Evolutionary conservation across 2,113 vertebrate species (phyloP), one percentile per base, ranked within the genome.

Genomic region (Okapia johnstoni): DNA sequence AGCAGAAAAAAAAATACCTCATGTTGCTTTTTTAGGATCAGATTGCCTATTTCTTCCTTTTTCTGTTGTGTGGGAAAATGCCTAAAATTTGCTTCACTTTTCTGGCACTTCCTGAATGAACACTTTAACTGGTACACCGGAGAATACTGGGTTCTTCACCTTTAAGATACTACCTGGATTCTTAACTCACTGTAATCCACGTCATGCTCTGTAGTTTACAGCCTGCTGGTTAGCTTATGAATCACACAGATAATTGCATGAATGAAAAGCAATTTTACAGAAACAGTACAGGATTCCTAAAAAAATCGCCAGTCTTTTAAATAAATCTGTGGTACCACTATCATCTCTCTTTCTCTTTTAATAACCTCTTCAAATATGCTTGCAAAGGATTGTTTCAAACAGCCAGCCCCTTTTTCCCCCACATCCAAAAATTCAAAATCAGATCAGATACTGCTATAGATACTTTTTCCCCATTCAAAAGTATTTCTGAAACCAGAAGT

Each of bases 261-360:
- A 95, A 28, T 60, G 10, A 97, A 96, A 93, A 80, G 23, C 23
- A 85, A 55, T 91, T 97, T 96, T 98, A 96, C 60, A 6, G 48
- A 88, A 89, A 90, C 55, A 94, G 13, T 21, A 85, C 4, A 85
- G 48, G 30, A 63, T 88, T 46, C n/a, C 61, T 84, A 14, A 80
- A 30, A 83, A 25, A 79, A 57, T 0, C 48, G 2, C 3, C 28
- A 58, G 12, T 30, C 21, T 94, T 94, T 92, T 28, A 57, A 91
- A 63, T 63, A 40, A 61, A 36, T 87, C 12, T 60, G 11, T 80
- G 76, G 63, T 19, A 46, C 79, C 61, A 36, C 40, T 54, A 33
- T 36, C 50, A 63, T 23, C 6, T 88, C n/a, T 9, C 7, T 21
- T 94, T 52, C 93, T 76, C 76, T 92, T 70, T 92, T 33, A 94